Base-by-base conservation (phyloP, 2,888 invertebrate genomes). In the Emmelina monodactyla region DNA sequence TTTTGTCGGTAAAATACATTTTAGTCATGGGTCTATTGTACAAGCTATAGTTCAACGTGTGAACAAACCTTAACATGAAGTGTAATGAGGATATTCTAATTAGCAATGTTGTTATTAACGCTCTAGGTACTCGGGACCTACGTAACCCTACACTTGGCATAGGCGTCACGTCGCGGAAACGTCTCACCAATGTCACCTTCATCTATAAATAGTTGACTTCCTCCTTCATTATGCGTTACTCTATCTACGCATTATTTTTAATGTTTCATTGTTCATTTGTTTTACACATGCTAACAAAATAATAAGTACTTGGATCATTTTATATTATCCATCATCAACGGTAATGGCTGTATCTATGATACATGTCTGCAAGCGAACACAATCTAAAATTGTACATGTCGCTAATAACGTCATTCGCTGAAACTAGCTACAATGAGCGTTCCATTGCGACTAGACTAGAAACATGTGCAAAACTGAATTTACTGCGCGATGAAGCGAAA, bases 401-500 rank as follows among this genome's bases (percentile, higher is more conserved):
- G 9, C 6, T 10, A 25, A 10, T 25, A 10, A 25, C 9, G 25
- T 25, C 25, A 25, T 7, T n/a, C 25, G n/a, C 3, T 25, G n/a
- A 25, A 25, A 29, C 32, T 28, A 35, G 35, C 14, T 16, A 33
- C 35, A 31, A 22, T 41, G 33, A 38, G 39, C 39, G 35, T 48
- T 44, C 48, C 51, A 52, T 53, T 51, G 61, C 61, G 52, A 57
- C 61, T 66, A 9, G 28, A 31, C 33, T 32, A 15, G 14, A 15
- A 34, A 61, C 62, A 45, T 46, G 49, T 50, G 55, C 54, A 25
- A 25, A 25, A 25, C 25, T 25, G 9, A 25, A 11, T 25, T 25
- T 25, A 25, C 25, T 59, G 71, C 71, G 68, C 63, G 66, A 65
- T 69, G 67, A 63, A 63, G 65, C 63, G 69, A 76, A n/a, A 78